A percentile compares a stretch with the other conserved stretches of the same genome.
phyloP scores from a whole-genome alignment of 2,888 invertebrate species.

The Eretmocerus hayati region DNA sequence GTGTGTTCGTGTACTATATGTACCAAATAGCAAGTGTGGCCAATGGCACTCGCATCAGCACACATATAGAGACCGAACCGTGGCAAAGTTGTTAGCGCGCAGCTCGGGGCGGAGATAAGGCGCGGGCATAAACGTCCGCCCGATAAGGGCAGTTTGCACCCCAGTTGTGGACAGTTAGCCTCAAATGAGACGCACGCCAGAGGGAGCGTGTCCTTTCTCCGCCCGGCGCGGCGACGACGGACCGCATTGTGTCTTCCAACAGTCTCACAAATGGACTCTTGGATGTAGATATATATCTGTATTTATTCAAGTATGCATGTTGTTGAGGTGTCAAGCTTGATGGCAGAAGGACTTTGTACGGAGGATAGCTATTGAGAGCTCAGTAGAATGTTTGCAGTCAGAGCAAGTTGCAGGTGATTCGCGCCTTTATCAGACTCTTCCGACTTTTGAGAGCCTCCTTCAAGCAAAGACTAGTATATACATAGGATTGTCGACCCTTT shows the following conservation, averaged over 20 bases:
- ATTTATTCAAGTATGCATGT: too few species aligned
- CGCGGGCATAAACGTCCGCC: constrained; percentile 43
- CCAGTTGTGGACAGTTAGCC: constrained; percentile 46
- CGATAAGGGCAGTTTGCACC: constrained; percentile 47
- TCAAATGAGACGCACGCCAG: constrained; percentile 39
- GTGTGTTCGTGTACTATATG: too few species aligned
- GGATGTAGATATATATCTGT: too few species aligned
- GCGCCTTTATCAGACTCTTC: constrained; percentile 11
- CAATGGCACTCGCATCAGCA: too few species aligned
- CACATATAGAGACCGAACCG: not conserved
- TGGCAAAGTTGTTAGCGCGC: not conserved
- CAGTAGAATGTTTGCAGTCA: not conserved
- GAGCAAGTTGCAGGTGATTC: constrained; percentile 18
- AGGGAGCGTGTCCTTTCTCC: constrained; percentile 1
- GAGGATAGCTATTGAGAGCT: too few species aligned
- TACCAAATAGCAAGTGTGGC: too few species aligned
- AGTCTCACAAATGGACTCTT: constrained; percentile 24
- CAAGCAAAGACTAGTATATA: too few species aligned
- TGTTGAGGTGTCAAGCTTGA: too few species aligned
- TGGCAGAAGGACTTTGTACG: too few species aligned
- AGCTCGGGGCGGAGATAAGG: constrained; percentile 38
- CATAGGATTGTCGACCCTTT: too few species aligned
- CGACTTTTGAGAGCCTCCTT: not conserved
- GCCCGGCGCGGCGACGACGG: not conserved
- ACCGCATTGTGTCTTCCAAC: constrained; percentile 20